phyloP scores from a whole-genome alignment of 2,113 vertebrate species.

The Ceyx margarethae region DNA sequence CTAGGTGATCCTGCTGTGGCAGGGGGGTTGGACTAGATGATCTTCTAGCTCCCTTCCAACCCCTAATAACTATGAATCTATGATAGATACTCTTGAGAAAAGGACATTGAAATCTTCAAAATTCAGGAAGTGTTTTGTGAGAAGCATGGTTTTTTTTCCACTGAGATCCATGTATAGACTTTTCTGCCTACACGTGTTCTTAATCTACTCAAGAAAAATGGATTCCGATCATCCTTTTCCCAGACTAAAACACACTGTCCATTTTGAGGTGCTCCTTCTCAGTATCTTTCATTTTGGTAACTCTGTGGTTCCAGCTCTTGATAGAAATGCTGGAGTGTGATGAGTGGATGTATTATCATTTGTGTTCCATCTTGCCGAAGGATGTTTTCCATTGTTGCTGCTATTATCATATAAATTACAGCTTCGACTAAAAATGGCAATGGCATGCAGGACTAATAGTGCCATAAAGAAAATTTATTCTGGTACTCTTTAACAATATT shows the following conservation, averaged over 20 bases:
- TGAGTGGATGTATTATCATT: background rate
- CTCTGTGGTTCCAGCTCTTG: background rate
- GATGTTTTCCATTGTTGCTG: background rate
- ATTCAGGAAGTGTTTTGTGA: background rate
- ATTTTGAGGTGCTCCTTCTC: background rate
- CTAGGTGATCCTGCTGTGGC: too few relatives aligned
- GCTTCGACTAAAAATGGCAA: constrained; percentile 48
- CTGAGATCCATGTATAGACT: background rate
- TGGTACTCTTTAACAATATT: constrained; percentile 47
- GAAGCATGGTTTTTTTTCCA: background rate
- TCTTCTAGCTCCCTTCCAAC: too few relatives aligned
- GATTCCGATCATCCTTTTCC: background rate
- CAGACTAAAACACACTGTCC: background rate
- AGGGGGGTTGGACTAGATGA: too few relatives aligned
- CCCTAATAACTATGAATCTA: too few relatives aligned
- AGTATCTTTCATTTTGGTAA: background rate
- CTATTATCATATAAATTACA: constrained; percentile 28
- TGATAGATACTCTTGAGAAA: background rate
- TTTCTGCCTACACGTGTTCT: background rate
- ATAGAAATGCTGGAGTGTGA: background rate
- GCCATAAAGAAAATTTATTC: constrained; percentile 54
- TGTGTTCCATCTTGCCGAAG: background rate
- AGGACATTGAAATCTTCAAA: background rate
- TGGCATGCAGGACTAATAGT: constrained; percentile 39
- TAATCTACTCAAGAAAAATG: background rate